Conservation (phyloP, 1,140 invertebrate species). For the Lycorma delicatula region DNA sequence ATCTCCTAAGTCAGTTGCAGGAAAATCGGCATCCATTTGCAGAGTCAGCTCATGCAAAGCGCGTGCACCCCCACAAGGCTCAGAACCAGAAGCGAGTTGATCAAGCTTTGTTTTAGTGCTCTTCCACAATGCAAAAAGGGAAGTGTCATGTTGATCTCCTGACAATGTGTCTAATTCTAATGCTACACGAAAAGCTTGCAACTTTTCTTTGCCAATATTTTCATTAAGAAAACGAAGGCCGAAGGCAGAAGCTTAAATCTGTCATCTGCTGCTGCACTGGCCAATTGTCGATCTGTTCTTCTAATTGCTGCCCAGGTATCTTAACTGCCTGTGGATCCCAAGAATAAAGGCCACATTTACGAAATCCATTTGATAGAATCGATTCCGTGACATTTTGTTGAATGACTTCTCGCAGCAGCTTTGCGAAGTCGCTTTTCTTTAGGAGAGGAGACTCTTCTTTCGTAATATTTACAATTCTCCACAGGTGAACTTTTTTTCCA, state of each 20-base stretch:
- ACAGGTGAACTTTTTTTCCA: conserved; percentile 33
- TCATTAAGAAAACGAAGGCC: background rate
- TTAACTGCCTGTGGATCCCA: too few relatives aligned
- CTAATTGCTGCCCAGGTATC: background rate
- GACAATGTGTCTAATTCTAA: background rate
- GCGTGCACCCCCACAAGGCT: background rate
- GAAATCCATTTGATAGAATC: background rate
- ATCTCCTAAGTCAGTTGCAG: too few relatives aligned
- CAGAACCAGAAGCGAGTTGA: background rate
- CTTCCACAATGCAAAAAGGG: background rate
- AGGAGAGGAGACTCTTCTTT: conserved; percentile 20
- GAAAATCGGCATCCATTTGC: too few relatives aligned
- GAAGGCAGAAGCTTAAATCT: background rate
- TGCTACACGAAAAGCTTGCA: background rate
- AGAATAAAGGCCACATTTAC: conserved; percentile 7
- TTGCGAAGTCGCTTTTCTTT: conserved; percentile 17
- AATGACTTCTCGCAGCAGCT: conserved; percentile 11
- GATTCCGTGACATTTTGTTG: conserved; percentile 1
- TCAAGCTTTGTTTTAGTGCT: background rate
- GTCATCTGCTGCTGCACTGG: background rate
- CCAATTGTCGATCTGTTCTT: too few relatives aligned
- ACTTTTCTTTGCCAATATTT: background rate
- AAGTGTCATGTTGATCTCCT: background rate
- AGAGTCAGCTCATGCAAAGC: background rate
- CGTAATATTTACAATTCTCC: conserved; percentile 18